Evolutionary conservation across 2,888 invertebrate species (phyloP).

Genomic region (Panorpa germanica): DNA sequence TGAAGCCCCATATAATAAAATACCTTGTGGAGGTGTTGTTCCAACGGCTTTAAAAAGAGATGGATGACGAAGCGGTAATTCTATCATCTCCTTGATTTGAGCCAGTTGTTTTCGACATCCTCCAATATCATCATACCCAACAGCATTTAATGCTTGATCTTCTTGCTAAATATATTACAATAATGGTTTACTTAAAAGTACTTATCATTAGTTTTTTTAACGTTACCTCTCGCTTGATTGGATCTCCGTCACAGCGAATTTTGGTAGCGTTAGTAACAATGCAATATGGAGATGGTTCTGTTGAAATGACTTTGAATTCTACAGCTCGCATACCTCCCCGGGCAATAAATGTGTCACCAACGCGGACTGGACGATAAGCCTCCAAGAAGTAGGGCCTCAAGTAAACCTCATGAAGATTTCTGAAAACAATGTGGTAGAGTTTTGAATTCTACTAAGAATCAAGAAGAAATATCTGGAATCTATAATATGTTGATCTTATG

Average conservation of each 20-base stretch:
- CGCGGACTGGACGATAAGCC: slow-evolving; percentile 40
- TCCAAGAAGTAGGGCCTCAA: slow-evolving; percentile 49
- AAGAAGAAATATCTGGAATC: slow-evolving; percentile 5
- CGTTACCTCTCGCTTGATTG: slow-evolving; percentile 61
- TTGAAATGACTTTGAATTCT: slow-evolving; percentile 48
- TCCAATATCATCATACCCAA: slow-evolving; percentile 93
- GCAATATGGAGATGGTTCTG: slow-evolving; percentile 31
- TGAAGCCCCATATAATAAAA: slow-evolving; percentile 80
- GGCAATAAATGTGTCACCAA: slow-evolving; percentile 38
- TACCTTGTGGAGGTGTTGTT: slow-evolving; percentile 89
- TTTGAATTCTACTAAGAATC: neutral
- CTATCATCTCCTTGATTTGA: slow-evolving; percentile 97
- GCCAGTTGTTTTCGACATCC: slow-evolving; percentile 92
- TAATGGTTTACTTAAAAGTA: too few relatives aligned
- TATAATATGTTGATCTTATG: too few relatives aligned
- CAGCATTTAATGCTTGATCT: slow-evolving; percentile 82
- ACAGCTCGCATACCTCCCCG: slow-evolving; percentile 42
- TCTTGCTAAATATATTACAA: slow-evolving; percentile 66
- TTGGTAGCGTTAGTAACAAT: slow-evolving; percentile 58
- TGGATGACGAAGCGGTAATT: slow-evolving; percentile 83
- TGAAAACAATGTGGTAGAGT: slow-evolving; percentile 15
- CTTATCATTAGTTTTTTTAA: too few relatives aligned
- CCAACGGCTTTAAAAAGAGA: slow-evolving; percentile 94
- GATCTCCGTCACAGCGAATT: slow-evolving; percentile 73
- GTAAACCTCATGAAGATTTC: slow-evolving; percentile 30